Conservation (phyloP, 2,888 invertebrate species). For the Junonia oenone region DNA sequence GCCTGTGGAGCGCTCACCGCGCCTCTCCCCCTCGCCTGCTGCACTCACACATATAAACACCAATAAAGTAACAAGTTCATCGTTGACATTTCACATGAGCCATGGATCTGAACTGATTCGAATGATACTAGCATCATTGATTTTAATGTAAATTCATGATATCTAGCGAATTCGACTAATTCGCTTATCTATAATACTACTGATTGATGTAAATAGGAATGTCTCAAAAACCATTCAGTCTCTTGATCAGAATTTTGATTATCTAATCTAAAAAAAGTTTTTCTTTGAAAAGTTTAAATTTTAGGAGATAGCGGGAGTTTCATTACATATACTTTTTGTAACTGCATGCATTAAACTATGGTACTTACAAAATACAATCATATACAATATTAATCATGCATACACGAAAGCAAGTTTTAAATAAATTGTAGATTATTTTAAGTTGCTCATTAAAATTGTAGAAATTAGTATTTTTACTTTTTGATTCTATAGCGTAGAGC, state of each 20-base stretch:
- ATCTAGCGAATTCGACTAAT: conserved; percentile 25
- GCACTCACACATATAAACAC: conserved; percentile 2
- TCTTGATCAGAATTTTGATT: background rate
- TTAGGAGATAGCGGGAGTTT: background rate
- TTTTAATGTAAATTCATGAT: conserved; percentile 18
- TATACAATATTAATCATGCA: conserved; percentile 55
- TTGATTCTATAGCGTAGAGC: conserved; percentile 15
- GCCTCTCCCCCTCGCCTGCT: conserved; percentile 78
- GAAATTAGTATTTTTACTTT: background rate
- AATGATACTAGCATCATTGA: conserved; percentile 22
- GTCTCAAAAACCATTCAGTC: conserved; percentile 16
- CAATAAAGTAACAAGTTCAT: background rate
- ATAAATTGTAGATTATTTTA: conserved; percentile 4
- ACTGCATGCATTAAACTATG: conserved; percentile 22
- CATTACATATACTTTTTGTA: conserved; percentile 1
- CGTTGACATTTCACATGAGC: background rate
- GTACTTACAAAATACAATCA: conserved; percentile 20
- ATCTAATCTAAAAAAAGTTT: conserved; percentile 15
- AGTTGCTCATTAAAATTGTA: background rate
- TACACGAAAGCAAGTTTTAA: conserved; percentile 51
- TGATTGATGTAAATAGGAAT: conserved; percentile 11
- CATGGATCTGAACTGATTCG: background rate
- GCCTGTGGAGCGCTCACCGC: conserved; percentile 62
- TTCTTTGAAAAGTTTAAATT: background rate
- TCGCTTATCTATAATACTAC: conserved; percentile 19